Conservation (phyloP, 2,888 invertebrate genomes). For the Rhagonycha lutea region DNA sequence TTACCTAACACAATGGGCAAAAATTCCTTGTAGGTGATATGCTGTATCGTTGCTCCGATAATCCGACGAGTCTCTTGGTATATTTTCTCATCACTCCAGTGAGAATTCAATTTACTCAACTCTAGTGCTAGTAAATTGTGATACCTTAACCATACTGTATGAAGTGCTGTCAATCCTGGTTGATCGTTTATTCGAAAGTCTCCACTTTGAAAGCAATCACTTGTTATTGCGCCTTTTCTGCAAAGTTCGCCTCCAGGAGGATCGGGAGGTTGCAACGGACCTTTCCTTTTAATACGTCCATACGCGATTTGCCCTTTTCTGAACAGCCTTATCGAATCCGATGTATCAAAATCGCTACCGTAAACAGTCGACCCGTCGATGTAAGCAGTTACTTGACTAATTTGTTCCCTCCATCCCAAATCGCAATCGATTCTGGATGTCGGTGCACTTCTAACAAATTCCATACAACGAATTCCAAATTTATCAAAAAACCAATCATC, state of each 20-base stretch:
- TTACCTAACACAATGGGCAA: constrained; percentile 77
- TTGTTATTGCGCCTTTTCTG: constrained; percentile 70
- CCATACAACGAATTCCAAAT: constrained; percentile 75
- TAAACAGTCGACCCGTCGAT: constrained; percentile 84
- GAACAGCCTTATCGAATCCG: constrained; percentile 75
- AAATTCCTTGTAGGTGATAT: constrained; percentile 83
- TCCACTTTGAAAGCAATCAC: constrained; percentile 78
- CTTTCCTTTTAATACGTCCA: constrained; percentile 58
- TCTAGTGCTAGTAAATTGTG: constrained; percentile 77
- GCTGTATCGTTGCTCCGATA: constrained; percentile 80
- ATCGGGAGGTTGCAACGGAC: constrained; percentile 58
- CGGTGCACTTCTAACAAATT: constrained; percentile 82
- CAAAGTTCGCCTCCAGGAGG: constrained; percentile 70
- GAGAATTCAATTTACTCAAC: constrained; percentile 73
- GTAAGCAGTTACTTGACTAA: constrained; percentile 82
- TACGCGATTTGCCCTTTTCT: constrained; percentile 61
- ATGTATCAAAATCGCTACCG: constrained; percentile 73
- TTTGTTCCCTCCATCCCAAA: constrained; percentile 82
- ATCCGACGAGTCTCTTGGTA: constrained; percentile 85
- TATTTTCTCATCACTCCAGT: constrained; percentile 87
- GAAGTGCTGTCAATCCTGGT: constrained; percentile 75
- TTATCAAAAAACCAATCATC: constrained; percentile 75
- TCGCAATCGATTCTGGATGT: constrained; percentile 80
- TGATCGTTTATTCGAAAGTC: constrained; percentile 81
- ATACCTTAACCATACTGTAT: constrained; percentile 75